A percentile compares a stretch with the other conserved stretches of the same genome.
Evolutionary conservation across 1,140 invertebrate species (phyloP).

Genomic region (Drosophila micromelanica): DNA sequence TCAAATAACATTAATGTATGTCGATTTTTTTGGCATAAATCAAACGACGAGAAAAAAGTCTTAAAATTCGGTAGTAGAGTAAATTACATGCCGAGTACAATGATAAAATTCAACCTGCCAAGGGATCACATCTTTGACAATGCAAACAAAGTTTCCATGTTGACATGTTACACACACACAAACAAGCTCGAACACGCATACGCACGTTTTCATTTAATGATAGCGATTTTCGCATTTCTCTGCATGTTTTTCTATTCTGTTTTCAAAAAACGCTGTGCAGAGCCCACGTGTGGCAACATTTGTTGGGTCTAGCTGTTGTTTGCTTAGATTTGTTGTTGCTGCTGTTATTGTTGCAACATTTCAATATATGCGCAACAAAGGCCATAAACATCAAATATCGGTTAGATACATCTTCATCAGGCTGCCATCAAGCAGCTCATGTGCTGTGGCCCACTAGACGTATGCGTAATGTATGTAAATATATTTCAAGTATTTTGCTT

Average conservation of each 20-base stretch:
- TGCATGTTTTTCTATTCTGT: conserved; percentile 22
- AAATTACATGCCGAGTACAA: conserved; percentile 20
- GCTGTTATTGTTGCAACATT: conserved; percentile 55
- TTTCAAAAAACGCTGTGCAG: conserved; percentile 23
- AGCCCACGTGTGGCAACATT: neutral
- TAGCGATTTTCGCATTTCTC: conserved; percentile 53
- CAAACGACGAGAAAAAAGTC: neutral
- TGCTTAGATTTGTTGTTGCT: conserved; percentile 5
- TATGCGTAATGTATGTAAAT: conserved; percentile 81
- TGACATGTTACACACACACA: conserved; percentile 16
- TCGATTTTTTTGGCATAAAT: neutral
- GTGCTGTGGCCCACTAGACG: conserved; percentile 62
- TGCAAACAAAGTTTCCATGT: conserved; percentile 18
- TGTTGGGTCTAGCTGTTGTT: conserved; percentile 4
- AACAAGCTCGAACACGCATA: too few relatives aligned
- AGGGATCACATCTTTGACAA: conserved; percentile 9
- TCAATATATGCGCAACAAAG: conserved; percentile 63
- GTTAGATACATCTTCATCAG: conserved; percentile 82
- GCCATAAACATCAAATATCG: conserved; percentile 81
- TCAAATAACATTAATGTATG: neutral
- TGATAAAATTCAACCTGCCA: conserved; percentile 11
- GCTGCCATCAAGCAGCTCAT: conserved; percentile 38
- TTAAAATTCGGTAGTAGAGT: conserved; percentile 2
- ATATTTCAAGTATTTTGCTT: conserved; percentile 79
- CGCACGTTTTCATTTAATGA: conserved; percentile 52